Evolutionary conservation across 2,888 invertebrate genomes (phyloP), one percentile per base, ranked within the genome.

Genomic region (Melieria picta): DNA sequence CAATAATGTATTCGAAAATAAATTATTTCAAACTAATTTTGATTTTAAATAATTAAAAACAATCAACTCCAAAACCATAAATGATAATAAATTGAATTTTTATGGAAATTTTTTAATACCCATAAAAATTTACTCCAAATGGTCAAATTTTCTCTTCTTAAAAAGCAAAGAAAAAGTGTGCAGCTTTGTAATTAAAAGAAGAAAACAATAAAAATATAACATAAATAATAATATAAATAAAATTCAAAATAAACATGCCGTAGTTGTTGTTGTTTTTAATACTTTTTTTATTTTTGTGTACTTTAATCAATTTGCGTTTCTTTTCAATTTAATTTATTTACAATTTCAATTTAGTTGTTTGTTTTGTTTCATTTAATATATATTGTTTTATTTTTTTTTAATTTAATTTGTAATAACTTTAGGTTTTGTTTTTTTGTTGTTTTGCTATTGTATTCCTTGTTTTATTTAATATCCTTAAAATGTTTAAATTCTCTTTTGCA

Each of bases 251-350:
- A 69, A 69, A 69, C 63, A 69, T 60, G 55, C 48, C 55, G 56
- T 30, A 48, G 73, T 72, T 74, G 73, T 76, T 74, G 71, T 68
- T 73, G 65, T 72, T 73, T 72, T 77, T 75, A 75, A 74, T 75
- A 77, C 75, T 75, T 75, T 74, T 71, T 73, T 77, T 75, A 74
- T 74, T 75, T 76, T 74, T 79, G 74, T 78, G 77, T 77, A 77
- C 75, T 76, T 69, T 74, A 73, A 74, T 67, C 67, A 74, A 72
- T 74, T 64, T 70, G 58, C 50, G 58, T 46, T 62, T 73, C 65
- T 73, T 72, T 30, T 30, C 30, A 30, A 30, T 30, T 30, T 30
- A 30, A 30, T 30, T 30, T 30, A 30, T 30, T 64, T 65, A 55
- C 74, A 74, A 75, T 66, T 75, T 74, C 72, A 75, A 70, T 70